Evolutionary conservation across 2,113 vertebrate species (phyloP).

Genomic region (Microtus ochrogaster): DNA sequence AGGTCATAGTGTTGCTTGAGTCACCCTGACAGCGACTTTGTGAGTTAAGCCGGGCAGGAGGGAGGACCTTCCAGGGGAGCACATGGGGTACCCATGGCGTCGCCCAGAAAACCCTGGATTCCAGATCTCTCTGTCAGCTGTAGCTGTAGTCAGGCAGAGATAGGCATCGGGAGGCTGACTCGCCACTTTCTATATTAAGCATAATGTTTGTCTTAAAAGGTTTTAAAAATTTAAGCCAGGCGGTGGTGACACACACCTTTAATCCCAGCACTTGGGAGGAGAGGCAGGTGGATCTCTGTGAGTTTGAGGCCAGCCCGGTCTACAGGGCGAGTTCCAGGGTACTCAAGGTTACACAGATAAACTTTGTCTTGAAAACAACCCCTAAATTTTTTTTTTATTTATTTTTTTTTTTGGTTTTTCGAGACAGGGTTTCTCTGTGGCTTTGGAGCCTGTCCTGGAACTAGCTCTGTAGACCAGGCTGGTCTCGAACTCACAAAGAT

Average conservation of each 20-base stretch:
- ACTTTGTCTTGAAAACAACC: background rate
- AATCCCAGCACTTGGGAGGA: background rate
- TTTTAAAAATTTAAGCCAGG: background rate
- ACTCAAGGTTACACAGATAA: background rate
- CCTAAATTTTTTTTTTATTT: too few relatives aligned
- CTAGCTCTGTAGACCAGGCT: too few relatives aligned
- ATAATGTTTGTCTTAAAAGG: background rate
- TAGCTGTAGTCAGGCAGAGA: background rate
- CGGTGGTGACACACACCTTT: background rate
- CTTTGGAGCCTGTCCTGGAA: too few relatives aligned
- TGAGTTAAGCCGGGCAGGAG: background rate
- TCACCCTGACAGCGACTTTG: background rate
- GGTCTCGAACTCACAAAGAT: too few relatives aligned
- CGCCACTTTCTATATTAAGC: background rate
- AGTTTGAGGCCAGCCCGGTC: background rate
- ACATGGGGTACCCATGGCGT: background rate
- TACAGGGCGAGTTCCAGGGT: background rate
- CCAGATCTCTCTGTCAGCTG: background rate
- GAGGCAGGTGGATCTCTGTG: background rate
- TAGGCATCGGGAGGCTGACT: background rate
- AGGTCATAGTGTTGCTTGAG: rapidly evolving
- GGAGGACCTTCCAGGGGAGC: background rate
- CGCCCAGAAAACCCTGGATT: too few relatives aligned
- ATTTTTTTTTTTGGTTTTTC: too few relatives aligned
- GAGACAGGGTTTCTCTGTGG: too few relatives aligned